Evolutionary conservation across 2,888 invertebrate species (phyloP).

Genomic region (Plusia festucae): DNA sequence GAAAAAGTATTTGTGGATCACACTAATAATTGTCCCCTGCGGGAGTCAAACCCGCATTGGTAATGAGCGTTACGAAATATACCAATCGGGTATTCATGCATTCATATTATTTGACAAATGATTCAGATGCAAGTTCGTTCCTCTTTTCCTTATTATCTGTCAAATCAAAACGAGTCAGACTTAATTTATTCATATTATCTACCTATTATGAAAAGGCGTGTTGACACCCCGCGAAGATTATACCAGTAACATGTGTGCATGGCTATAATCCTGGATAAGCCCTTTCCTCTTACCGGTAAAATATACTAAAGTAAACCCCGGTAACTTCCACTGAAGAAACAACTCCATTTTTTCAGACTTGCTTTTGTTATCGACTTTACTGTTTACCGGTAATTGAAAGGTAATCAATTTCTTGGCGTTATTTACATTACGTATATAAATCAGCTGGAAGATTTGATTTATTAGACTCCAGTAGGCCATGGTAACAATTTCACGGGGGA

Average conservation of each 20-base stretch:
- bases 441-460: slow-evolving; percentile 7
- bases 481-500: slow-evolving; percentile 2
- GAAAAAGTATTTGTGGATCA: too few species aligned
- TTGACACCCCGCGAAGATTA: neutral
- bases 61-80: too few species aligned
- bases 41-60: too few species aligned
- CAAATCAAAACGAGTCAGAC: neutral
- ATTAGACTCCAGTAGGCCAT: slow-evolving; percentile 5
- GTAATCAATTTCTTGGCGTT: slow-evolving; percentile 34
- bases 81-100: too few species aligned
- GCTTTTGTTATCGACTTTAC: slow-evolving; percentile 2
- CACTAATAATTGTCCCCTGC: too few species aligned
- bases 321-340: neutral
- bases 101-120: too few species aligned
- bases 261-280: neutral
- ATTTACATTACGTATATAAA: slow-evolving; percentile 1
- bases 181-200: neutral
- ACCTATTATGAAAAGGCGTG: neutral
- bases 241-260: too few species aligned
- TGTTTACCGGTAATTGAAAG: slow-evolving; percentile 5
- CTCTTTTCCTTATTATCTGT: neutral
- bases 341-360: neutral
- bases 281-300: neutral
- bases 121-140: too few species aligned
- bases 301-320: neutral